Conservation (phyloP, 2,113 vertebrate species). For the Puffinus mauretanicus region DNA sequence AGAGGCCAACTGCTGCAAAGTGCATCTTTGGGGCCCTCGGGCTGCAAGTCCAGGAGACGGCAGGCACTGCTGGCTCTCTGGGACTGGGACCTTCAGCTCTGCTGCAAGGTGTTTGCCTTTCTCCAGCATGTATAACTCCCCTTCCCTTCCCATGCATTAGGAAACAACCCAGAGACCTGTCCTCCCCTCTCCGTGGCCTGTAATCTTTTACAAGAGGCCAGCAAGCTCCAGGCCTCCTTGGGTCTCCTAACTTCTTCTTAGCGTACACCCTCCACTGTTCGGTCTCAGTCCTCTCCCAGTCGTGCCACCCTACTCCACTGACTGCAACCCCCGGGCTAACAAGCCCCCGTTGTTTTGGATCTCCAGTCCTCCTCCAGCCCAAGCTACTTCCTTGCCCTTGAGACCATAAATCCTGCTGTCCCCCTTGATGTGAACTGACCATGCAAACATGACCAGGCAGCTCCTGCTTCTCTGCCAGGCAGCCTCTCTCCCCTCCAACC, state of each 20-base stretch:
- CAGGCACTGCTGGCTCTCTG: background rate
- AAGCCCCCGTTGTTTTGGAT: background rate
- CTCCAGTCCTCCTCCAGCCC: background rate
- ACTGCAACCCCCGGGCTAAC: background rate
- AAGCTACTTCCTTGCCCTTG: background rate
- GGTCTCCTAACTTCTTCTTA: background rate
- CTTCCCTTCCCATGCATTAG: background rate
- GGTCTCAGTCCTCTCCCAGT: background rate
- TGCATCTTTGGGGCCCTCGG: background rate
- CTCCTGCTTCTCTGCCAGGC: background rate
- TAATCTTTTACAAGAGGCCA: background rate
- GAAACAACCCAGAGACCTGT: background rate
- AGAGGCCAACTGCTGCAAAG: background rate
- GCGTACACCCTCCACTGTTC: background rate
- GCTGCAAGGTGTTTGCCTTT: background rate
- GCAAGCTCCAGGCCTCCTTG: background rate
- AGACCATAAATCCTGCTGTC: background rate
- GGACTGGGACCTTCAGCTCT: background rate
- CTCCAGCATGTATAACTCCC: background rate
- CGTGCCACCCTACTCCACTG: fast-evolving
- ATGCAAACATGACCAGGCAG: background rate
- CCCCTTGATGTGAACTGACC: background rate
- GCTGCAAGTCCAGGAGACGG: fast-evolving
- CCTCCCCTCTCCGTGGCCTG: background rate
- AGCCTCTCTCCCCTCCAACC: background rate